Evolutionary conservation across 2,113 vertebrate species (phyloP).

Genomic region (Eulemur rufifrons): DNA sequence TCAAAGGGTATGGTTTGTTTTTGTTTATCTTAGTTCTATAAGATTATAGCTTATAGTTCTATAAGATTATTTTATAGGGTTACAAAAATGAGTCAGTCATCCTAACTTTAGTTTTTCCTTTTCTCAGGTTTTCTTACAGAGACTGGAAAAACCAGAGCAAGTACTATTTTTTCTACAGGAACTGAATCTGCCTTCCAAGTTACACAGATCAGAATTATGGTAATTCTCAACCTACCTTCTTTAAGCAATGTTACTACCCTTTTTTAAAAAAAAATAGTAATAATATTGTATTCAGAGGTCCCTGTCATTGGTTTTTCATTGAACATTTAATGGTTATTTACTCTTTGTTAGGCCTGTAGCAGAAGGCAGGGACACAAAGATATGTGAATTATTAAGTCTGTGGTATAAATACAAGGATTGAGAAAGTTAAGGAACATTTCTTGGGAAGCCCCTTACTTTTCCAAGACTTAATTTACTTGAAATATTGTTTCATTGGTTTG

Average conservation of each 20-base stretch:
- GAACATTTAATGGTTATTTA: not conserved
- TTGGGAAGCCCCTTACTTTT: not conserved
- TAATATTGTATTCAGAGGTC: not conserved
- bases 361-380: not conserved
- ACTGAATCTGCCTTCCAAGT: conserved; percentile 95
- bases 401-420: not conserved
- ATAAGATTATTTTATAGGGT: not conserved
- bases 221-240: conserved; percentile 77
- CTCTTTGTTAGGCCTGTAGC: not conserved
- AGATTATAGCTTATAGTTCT: no score
- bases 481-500: not conserved
- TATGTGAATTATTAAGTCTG: not conserved
- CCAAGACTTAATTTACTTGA: not conserved
- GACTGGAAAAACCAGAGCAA: conserved; percentile 93
- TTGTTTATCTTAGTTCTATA: not conserved
- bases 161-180: conserved; percentile 94
- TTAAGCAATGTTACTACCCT: not conserved
- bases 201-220: conserved; percentile 97
- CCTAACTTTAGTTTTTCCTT: conserved; percentile 49
- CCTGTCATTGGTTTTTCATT: not conserved
- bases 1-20: not conserved
- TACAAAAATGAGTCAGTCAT: not conserved
- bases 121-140: conserved; percentile 95
- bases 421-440: not conserved
- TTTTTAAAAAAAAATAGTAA: not conserved